Base-by-base conservation (phyloP, 2,888 invertebrate genomes). In the Thymelicus lineola region DNA sequence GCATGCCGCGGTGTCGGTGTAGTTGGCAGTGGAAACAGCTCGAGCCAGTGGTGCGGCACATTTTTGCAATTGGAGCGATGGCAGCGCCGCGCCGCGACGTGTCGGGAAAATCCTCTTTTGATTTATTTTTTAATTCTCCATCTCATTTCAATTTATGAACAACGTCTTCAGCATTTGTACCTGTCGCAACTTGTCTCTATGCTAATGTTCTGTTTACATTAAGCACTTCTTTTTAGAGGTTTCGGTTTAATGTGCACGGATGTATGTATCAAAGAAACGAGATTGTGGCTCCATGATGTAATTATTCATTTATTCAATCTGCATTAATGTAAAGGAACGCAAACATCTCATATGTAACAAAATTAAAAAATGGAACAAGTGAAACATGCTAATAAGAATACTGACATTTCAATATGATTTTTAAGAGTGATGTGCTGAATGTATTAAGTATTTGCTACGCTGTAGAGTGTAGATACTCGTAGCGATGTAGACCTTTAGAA, bases 81-180 rank as follows among this genome's bases (percentile, higher is more conserved):
- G 83, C 71, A 15, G 50, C 53, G 20, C 10, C 53, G 46, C 82
- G 46, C 82, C 83, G 81, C 86, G 87, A 90, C 93, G 93, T 85
- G 92, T 87, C 84, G 83, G 75, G 87, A 86, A 90, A 90, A 91
- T 90, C 90, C 89, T 89, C 91, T 87, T 93, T 93, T 93, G 93
- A 92, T 93, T 93, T 93, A 93, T 93, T 90, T 93, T 92, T 93
- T 93, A 93, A 93, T 93, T 93, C 89, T 80, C 83, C 81, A 79
- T 81, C 90, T 92, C 91, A 89, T 92, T 91, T 90, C 93, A 91
- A 93, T 92, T 90, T 92, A 91, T 88, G 84, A 81, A 77, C 76
- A 76, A 75, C 78, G 74, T 75, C 68, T 61, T 58, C 78, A 79
- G 81, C 85, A 91, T 91, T 90, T 91, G 91, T 91, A 89, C 86